Evolutionary conservation across 2,797 vertebrate species (phyloP).

Genomic region (Gambusia yucatana): DNA sequence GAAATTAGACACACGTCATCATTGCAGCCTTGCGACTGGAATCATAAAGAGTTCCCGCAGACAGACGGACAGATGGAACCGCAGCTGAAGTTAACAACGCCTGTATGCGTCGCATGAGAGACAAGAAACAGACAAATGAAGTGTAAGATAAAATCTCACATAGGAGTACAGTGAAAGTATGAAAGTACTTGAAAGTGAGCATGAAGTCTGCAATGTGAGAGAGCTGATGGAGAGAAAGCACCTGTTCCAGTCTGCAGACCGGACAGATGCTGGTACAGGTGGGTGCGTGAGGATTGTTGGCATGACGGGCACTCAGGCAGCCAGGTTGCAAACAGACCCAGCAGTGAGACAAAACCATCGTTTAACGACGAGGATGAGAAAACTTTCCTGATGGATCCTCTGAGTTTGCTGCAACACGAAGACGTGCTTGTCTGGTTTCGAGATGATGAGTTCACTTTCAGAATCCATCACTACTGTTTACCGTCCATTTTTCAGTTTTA

Average conservation of each 20-base stretch:
- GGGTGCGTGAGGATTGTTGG: constrained; percentile 73
- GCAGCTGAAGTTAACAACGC: constrained; percentile 37
- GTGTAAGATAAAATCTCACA: constrained; percentile 11
- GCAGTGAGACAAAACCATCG: constrained; percentile 52
- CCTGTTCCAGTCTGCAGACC: constrained; percentile 73
- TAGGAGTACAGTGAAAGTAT: constrained; percentile 11
- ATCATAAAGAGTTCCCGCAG: constrained; percentile 68
- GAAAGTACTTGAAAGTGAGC: constrained; percentile 24
- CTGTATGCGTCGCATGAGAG: constrained; percentile 13
- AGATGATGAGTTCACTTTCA: constrained; percentile 41
- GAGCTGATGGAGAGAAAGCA: constrained; percentile 70
- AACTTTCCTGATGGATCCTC: constrained; percentile 70
- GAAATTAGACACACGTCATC: constrained; percentile 81
- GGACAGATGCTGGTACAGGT: constrained; percentile 83
- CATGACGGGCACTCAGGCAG: constrained; percentile 64
- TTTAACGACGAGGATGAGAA: constrained; percentile 55
- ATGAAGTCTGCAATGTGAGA: constrained; percentile 44
- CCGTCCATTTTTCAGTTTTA: constrained; percentile 70
- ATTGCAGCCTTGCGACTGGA: constrained; percentile 68
- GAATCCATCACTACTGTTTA: constrained; percentile 70
- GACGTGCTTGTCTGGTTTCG: constrained; percentile 47
- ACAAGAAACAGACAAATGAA: neutral
- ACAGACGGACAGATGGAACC: constrained; percentile 54
- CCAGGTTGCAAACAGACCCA: constrained; percentile 51
- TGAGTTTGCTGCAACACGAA: constrained; percentile 58